Conservation (phyloP, 2,888 invertebrate species). For the Elmis aenea region DNA sequence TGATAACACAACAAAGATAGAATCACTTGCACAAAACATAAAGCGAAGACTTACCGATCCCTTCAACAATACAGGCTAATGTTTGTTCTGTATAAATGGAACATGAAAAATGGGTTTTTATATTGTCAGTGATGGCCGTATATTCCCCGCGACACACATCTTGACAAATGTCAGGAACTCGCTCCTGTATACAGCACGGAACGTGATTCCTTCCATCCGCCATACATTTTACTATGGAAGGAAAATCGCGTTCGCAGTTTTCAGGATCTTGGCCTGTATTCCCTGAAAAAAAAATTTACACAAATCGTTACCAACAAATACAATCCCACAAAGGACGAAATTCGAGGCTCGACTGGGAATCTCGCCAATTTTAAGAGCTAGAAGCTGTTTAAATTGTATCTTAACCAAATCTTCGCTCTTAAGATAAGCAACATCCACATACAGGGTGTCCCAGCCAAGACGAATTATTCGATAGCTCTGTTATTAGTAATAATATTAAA, state of each 20-base stretch:
- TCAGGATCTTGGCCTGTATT: constrained; percentile 76
- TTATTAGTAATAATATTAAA: too few relatives aligned
- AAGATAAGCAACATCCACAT: too few relatives aligned
- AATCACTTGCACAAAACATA: too few relatives aligned
- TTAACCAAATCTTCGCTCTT: too few relatives aligned
- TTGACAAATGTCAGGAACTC: constrained; percentile 79
- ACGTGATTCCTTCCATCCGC: constrained; percentile 80
- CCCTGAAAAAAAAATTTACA: constrained; percentile 61
- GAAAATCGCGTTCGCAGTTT: constrained; percentile 75
- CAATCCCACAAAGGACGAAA: too few relatives aligned
- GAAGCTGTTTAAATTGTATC: too few relatives aligned
- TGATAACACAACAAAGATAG: too few relatives aligned
- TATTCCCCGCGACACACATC: constrained; percentile 83
- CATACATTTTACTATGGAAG: constrained; percentile 73
- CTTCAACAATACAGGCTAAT: constrained; percentile 76
- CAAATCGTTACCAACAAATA: too few relatives aligned
- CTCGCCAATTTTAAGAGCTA: too few relatives aligned
- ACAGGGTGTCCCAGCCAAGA: too few relatives aligned
- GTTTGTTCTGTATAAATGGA: constrained; percentile 78
- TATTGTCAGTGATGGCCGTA: constrained; percentile 76
- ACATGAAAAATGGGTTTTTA: constrained; percentile 80
- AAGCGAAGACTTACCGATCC: constrained; percentile 53
- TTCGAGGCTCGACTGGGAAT: too few relatives aligned
- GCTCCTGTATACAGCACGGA: constrained; percentile 76
- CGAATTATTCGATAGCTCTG: too few relatives aligned